Base-by-base conservation (phyloP, 2,888 invertebrate genomes). In the Ophion costatus region DNA sequence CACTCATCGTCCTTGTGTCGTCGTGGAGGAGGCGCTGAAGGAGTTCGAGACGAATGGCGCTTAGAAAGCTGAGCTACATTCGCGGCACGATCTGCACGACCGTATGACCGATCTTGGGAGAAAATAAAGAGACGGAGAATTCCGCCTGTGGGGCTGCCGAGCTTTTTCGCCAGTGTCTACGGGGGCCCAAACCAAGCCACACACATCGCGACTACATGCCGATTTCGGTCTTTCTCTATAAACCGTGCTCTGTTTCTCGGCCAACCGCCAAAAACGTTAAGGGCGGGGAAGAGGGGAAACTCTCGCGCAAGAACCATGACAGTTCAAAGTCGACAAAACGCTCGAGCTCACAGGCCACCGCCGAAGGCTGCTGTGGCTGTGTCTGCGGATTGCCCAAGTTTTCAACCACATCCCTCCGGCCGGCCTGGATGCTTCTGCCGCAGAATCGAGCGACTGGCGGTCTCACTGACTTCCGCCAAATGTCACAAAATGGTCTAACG, bases 211-310 rank as follows among this genome's bases (percentile, higher is more conserved):
- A 51, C 81, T 45, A n/a, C 69, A 56, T 11, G 59, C 42, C 75
- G 51, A n/a, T 78, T 73, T 29, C 57, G 42, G 64, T 64, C 59
- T 69, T 70, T 74, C 66, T 33, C 38, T 67, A 59, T 61, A 61
- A 17, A 42, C 17, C 29, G 56, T 77, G 51, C 67, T 61, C 71
- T 38, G 70, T 76, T 66, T 71, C 82, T 85, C 82, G 84, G 76
- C 82, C 71, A 38, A 79, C 82, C 82, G 85, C 82, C 82, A 85
- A 85, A 82, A 85, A 82, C 79, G 76, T 82, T 82, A 80, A 80
- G 67, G 73, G 80, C 24, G 14, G 79, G 80, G 59, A 11, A 75
- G 71, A 75, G 61, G 71, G 7, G 22, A 9, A 2, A 20, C 1
- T 74, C 29, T 56, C 24, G 17, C 11, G 71, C 67, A 80, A 82